Conservation (phyloP, 2,113 vertebrate species). For the Xiphorhynchus elegans region DNA sequence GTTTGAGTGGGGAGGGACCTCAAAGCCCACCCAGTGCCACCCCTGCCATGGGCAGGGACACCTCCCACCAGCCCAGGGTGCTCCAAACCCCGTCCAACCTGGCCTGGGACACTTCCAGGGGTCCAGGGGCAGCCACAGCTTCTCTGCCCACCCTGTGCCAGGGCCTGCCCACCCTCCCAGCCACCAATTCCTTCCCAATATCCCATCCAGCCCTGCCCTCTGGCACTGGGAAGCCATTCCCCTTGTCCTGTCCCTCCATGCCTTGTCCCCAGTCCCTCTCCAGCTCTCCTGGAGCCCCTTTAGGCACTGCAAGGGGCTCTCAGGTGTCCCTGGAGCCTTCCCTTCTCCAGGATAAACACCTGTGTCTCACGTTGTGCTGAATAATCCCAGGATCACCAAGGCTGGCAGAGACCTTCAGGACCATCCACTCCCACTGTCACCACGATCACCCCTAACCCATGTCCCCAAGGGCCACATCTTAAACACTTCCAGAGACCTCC, state of each 20-base stretch:
- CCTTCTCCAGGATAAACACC: not conserved
- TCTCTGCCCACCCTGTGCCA: not conserved
- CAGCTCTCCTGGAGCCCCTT: not conserved
- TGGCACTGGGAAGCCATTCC: not conserved
- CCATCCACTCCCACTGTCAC: not conserved
- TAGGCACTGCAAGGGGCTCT: not conserved
- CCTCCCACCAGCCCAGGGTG: not conserved
- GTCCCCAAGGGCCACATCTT: not conserved
- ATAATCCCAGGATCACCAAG: not conserved
- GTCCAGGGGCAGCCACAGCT: not conserved
- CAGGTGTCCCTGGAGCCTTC: not conserved
- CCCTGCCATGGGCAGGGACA: not conserved
- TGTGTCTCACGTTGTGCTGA: not conserved
- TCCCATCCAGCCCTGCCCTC: not conserved
- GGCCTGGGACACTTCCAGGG: not conserved
- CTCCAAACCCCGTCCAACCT: not conserved
- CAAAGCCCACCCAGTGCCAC: rapidly evolving
- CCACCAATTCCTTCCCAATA: not conserved
- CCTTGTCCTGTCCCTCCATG: rapidly evolving
- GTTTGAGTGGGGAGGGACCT: rapidly evolving
- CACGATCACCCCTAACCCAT: not conserved
- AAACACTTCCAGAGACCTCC: not conserved
- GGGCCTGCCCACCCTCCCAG: not conserved
- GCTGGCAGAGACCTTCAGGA: not conserved
- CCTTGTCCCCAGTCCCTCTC: not conserved